Percentiles rank a stretch among this genome's conserved stretches.
phyloP scores from a whole-genome alignment of 2,797 vertebrate species.

The Sebastolobus altivelis region DNA sequence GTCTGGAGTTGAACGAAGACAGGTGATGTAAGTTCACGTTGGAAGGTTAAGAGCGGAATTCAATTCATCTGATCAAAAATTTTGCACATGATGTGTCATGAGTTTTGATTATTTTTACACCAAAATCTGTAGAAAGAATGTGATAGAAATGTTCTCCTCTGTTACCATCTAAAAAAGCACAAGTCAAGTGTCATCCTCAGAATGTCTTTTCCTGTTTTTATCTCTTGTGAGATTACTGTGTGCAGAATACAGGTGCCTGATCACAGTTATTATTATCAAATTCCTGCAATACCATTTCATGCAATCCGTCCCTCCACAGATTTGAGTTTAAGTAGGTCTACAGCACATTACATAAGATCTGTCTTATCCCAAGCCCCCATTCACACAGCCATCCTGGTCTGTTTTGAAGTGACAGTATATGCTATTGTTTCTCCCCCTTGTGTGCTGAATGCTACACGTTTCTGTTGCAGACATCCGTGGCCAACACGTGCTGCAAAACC shows the following conservation, averaged over 20 bases:
- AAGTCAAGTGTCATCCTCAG: slow-evolving; percentile 27
- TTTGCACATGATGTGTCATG: neutral
- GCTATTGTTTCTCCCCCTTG: neutral
- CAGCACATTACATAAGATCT: slow-evolving; percentile 17
- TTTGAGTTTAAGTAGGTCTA: slow-evolving; percentile 20
- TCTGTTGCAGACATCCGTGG: neutral
- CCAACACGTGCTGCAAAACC: neutral
- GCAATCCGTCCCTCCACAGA: slow-evolving; percentile 2
- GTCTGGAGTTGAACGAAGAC: slow-evolving; percentile 13
- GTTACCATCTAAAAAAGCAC: neutral
- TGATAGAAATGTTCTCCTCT: neutral
- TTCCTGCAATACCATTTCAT: slow-evolving; percentile 7
- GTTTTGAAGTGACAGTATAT: slow-evolving; percentile 10
- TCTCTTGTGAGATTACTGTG: neutral
- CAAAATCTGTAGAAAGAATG: neutral
- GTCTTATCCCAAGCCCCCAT: slow-evolving; percentile 2
- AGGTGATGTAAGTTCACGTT: neutral
- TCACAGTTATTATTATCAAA: slow-evolving; percentile 2
- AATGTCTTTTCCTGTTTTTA: neutral
- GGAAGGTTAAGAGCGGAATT: slow-evolving; percentile 8
- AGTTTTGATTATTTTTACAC: neutral
- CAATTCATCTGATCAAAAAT: neutral
- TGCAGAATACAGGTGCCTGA: neutral
- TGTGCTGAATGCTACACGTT: neutral
- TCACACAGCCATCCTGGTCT: slow-evolving; percentile 14